A percentile compares a stretch with the other conserved stretches of the same genome.
Evolutionary conservation across 2,113 vertebrate species (phyloP).

Genomic region (Cynopterus brachyotis): DNA sequence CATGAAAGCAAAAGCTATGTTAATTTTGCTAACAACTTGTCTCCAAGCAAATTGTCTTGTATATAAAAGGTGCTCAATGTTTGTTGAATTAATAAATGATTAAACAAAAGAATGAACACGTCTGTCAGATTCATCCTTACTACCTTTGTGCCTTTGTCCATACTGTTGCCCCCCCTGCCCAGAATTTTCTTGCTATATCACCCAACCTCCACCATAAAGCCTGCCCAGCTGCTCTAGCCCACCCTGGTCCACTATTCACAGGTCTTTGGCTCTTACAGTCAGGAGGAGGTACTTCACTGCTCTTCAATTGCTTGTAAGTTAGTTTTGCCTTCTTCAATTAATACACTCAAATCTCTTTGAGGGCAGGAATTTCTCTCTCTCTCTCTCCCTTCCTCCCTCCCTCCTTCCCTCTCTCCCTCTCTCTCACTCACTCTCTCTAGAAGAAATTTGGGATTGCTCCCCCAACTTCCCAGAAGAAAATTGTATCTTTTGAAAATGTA

Average conservation of each 20-base stretch:
- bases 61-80: background rate
- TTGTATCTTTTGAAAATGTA: background rate
- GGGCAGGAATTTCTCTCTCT: background rate
- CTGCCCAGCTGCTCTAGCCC: background rate
- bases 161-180: background rate
- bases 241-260: background rate
- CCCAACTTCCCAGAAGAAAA: constrained; percentile 2
- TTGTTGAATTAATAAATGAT: background rate
- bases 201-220: background rate
- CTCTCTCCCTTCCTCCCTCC: background rate
- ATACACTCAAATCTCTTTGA: background rate
- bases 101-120: background rate
- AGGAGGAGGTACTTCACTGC: background rate
- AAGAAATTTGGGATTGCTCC: background rate
- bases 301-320: background rate
- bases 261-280: background rate
- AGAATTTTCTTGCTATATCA: background rate
- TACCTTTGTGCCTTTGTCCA: background rate
- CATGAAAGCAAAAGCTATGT: background rate
- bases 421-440: background rate
- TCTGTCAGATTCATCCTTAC: background rate
- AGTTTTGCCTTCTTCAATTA: background rate
- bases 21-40: background rate
- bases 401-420: background rate
- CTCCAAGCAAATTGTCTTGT: background rate